phyloP scores from a whole-genome alignment of 2,113 vertebrate species.

The Caretta caretta region DNA sequence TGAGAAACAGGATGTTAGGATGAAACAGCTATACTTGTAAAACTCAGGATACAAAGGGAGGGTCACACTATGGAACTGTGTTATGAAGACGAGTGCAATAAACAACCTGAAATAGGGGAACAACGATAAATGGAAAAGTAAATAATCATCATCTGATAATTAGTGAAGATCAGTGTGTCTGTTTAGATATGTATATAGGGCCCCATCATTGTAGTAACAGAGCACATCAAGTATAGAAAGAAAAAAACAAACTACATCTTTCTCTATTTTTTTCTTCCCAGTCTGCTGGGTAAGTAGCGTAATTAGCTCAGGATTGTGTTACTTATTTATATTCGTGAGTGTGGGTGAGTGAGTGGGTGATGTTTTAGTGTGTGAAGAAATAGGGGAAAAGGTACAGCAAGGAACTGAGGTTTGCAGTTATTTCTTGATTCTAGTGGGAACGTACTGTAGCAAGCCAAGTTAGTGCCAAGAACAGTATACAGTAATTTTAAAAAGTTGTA shows the following conservation, averaged over 20 bases:
- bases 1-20: slow-evolving; percentile 30
- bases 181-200: neutral
- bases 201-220: neutral
- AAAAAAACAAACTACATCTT: neutral
- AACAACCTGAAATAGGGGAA: slow-evolving; percentile 35
- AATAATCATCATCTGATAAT: neutral
- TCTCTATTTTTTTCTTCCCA: neutral
- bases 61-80: slow-evolving; percentile 42
- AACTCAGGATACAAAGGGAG: slow-evolving; percentile 14
- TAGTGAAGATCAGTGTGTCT: neutral
- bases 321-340: neutral
- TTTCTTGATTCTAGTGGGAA: neutral
- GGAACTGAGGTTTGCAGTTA: neutral
- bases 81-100: slow-evolving; percentile 18
- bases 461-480: neutral
- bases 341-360: neutral
- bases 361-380: neutral
- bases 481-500: neutral
- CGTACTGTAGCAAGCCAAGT: neutral
- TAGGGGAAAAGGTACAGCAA: neutral
- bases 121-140: neutral
- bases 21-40: slow-evolving; percentile 53
- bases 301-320: neutral
- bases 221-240: neutral
- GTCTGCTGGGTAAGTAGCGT: neutral